Conservation (phyloP, 2,113 vertebrate genomes). For the Tenebrosternarchus preto region DNA sequence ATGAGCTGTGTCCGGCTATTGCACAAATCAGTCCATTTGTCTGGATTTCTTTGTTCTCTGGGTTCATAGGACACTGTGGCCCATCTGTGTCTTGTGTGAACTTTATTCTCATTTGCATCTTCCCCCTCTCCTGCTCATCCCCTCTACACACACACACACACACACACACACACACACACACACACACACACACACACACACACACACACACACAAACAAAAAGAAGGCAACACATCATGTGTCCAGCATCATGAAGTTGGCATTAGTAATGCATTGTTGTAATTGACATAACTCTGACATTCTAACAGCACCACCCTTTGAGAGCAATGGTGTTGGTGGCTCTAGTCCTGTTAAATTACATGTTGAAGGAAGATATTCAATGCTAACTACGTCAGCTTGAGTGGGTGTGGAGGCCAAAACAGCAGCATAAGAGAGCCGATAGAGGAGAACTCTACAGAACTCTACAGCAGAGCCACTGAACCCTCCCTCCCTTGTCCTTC, state of each 20-base stretch:
- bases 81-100: too few species aligned
- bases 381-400: not conserved
- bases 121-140: constrained; percentile 10
- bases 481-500: too few species aligned
- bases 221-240: too few species aligned
- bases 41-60: too few species aligned
- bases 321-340: too few species aligned
- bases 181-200: not conserved
- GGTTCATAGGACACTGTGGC: too few species aligned
- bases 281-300: not conserved
- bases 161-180: constrained; percentile 18
- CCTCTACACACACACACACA: constrained; percentile 1
- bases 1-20: too few species aligned
- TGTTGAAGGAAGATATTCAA: too few species aligned
- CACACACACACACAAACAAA: too few species aligned
- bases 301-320: not conserved
- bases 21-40: too few species aligned
- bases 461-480: not conserved
- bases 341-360: not conserved
- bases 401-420: not conserved
- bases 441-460: not conserved
- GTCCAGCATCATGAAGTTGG: too few species aligned
- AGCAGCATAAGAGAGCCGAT: not conserved
- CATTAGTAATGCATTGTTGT: not conserved
- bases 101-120: too few species aligned